Base-by-base conservation (phyloP, 2,113 vertebrate genomes). In the Tragelaphus scriptus region DNA sequence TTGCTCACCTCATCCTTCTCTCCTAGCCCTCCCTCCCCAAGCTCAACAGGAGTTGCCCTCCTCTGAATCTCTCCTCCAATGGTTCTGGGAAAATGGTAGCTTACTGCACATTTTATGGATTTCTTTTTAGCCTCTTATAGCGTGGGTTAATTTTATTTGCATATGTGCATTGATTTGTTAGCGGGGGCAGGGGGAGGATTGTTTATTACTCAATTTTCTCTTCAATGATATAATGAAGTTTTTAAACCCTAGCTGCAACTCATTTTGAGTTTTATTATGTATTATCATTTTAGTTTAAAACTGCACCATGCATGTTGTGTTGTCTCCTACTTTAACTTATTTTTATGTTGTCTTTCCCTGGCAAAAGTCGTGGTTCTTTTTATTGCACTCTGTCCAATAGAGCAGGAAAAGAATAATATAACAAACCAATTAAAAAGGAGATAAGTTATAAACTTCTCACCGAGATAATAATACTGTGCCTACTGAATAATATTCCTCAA, bases 151-250 rank as follows among this genome's bases (percentile, higher is more conserved):
- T 98, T 98, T 97, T 94, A 97, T 98, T 96, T 98, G 96, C 93
- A 87, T 91, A 82, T 94, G 47, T 91, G 82, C 63, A 55, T 36
- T 89, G 88, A 95, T 95, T 98, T 97, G 86, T 84, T 96, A 58
- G 65, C 16, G 3, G 32, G 59, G 3, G 53, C 16, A 15, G 28
- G 44, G 58, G 77, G 36, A 91, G 97, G 90, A 90, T 86, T 95
- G 82, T 97, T 98, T 98, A 98, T 97, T 97, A 96, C 97, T 96
- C 97, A 97, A 97, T 97, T 97, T 98, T 98, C 94, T 98, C 55
- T 94, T 91, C 86, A 90, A 56, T 82, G 63, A 93, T 94, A 93
- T 94, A 93, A 80, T 98, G 98, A 96, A 97, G 86, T 85, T 97
- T 97, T 95, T 55, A 95, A 96, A 91, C 61, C 96, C 93, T 93